These are phyloP conservation scores for Montipora cactus DNA, from an alignment of 64 coral and sea anemone species.

Conservation along the genomic window DNA sequence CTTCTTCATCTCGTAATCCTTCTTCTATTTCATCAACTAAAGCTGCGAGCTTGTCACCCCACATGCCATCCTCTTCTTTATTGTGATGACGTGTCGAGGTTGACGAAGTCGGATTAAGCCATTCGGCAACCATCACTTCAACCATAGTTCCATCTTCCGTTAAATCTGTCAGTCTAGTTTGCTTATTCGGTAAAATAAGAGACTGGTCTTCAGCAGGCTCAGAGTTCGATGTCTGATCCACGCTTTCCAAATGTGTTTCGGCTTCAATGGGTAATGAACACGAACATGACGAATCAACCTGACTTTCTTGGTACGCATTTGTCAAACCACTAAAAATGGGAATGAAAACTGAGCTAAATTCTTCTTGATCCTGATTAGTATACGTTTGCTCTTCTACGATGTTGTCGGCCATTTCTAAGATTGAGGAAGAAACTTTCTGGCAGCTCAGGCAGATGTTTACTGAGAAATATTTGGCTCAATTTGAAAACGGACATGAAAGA, in stretches of 20 bases:
- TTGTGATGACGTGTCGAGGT: conserved; percentile 10
- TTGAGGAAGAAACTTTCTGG: neutral
- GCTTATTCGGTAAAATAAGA: neutral
- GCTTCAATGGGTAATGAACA: neutral
- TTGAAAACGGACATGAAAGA: neutral
- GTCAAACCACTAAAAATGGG: neutral
- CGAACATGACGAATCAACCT: neutral
- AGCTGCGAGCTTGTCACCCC: conserved; percentile 25
- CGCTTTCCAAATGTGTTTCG: neutral
- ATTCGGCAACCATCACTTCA: conserved; percentile 29
- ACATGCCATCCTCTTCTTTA: conserved; percentile 37
- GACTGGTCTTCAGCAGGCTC: neutral
- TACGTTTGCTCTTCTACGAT: neutral
- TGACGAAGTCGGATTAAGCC: conserved; percentile 13
- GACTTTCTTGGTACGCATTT: neutral
- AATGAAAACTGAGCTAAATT: conserved; percentile 11
- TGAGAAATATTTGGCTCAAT: neutral
- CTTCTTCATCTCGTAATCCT: conserved; percentile 61
- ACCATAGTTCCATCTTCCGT: conserved; percentile 2
- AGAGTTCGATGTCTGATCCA: neutral
- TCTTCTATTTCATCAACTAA: conserved; percentile 62
- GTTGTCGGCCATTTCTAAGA: neutral
- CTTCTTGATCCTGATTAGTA: neutral
- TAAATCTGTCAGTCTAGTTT: conserved; percentile 1
- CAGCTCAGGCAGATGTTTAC: neutral